Conservation (phyloP, 1,140 invertebrate species). For the Drosophila seguyi region DNA sequence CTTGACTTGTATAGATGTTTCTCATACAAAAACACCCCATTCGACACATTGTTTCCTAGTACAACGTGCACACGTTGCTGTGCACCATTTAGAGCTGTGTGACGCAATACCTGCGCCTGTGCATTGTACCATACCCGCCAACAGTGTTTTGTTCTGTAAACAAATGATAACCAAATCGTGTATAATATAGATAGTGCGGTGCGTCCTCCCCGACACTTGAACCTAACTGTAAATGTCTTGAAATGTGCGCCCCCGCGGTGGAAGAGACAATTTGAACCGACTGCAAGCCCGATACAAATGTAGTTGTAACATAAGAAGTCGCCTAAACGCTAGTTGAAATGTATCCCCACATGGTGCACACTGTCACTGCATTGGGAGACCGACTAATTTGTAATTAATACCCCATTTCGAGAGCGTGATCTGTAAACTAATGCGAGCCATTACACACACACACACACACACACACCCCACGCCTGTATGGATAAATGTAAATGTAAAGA, state of each 20-base stretch:
- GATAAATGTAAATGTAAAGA: constrained; percentile 60
- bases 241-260: constrained; percentile 49
- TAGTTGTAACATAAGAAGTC: constrained; percentile 71
- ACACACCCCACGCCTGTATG: constrained; percentile 23
- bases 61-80: constrained; percentile 46
- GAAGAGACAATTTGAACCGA: constrained; percentile 44
- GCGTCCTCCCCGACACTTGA: constrained; percentile 37
- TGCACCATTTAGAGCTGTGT: constrained; percentile 59
- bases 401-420: constrained; percentile 63
- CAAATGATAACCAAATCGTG: constrained; percentile 78
- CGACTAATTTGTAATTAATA: constrained; percentile 70
- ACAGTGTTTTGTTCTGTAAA: constrained; percentile 77
- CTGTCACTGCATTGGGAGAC: constrained; percentile 49
- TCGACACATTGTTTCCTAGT: constrained; percentile 40
- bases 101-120: constrained; percentile 50
- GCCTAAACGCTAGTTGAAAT: constrained; percentile 63
- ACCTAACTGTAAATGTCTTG: constrained; percentile 64
- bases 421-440: constrained; percentile 63
- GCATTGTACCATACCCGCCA: constrained; percentile 48
- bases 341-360: constrained; percentile 33
- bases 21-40: constrained; percentile 62
- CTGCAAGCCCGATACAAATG: constrained; percentile 64
- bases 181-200: constrained; percentile 63
- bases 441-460: constrained; percentile 34
- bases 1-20: constrained; percentile 76